These are phyloP conservation scores for Perithous albicinctus DNA, from an alignment of 2,888 invertebrate genomes.

Conservation along the genomic window DNA sequence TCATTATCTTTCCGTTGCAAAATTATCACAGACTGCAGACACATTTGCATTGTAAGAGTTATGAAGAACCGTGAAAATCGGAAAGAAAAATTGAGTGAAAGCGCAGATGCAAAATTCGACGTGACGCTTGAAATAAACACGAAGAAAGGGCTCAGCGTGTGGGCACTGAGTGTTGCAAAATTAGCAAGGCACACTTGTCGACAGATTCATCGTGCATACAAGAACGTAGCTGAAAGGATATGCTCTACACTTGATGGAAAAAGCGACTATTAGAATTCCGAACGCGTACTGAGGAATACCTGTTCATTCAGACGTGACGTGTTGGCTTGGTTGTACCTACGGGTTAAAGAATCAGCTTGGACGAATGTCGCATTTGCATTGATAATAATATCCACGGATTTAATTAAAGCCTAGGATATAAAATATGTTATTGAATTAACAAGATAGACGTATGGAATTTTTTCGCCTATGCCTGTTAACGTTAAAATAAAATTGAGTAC, in stretches of 20 bases:
- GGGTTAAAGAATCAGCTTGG: not conserved
- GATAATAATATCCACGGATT: not conserved
- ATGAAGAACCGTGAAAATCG: not conserved
- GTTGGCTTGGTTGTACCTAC: conserved; percentile 6
- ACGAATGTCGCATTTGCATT: not conserved
- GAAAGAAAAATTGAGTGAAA: not conserved
- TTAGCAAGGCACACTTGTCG: not conserved
- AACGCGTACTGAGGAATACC: conserved; percentile 62
- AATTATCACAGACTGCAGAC: not conserved
- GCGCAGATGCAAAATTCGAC: conserved; percentile 35
- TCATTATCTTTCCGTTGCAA: not conserved
- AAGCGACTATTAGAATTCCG: conserved; percentile 37
- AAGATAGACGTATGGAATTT: too few species aligned
- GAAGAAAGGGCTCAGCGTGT: conserved; percentile 20
- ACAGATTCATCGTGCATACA: not conserved
- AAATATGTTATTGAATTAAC: not conserved
- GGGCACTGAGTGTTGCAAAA: not conserved
- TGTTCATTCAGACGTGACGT: conserved; percentile 42
- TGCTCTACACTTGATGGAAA: conserved; percentile 26
- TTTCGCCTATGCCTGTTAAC: too few species aligned
- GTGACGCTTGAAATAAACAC: conserved; percentile 29
- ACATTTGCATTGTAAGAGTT: not conserved
- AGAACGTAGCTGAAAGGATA: conserved; percentile 18
- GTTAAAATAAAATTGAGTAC: too few species aligned
- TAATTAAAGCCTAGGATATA: not conserved